Percentiles rank a stretch among this genome's conserved stretches.
These are phyloP conservation scores for Sinosuthora webbiana DNA, from an alignment of 2,113 vertebrate species.

Conservation along the genomic window DNA sequence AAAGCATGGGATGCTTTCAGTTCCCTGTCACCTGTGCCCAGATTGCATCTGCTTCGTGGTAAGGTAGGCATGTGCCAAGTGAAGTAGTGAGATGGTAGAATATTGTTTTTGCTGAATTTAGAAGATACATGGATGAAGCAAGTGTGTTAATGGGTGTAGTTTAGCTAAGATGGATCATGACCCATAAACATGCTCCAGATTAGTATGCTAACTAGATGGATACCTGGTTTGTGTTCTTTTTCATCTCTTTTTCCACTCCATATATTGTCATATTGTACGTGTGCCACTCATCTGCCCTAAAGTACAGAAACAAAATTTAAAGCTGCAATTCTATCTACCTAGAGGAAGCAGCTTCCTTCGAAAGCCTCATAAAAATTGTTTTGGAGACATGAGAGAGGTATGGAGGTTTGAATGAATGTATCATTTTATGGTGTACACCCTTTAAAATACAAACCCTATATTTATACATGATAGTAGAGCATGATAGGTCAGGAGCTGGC, in stretches of 20 bases:
- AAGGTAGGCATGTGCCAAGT: background rate
- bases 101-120: background rate
- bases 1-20: background rate
- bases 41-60: fast-evolving
- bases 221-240: background rate
- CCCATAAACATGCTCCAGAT: background rate
- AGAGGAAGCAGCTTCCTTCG: background rate
- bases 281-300: background rate
- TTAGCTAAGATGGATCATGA: background rate
- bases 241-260: background rate
- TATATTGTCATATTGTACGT: background rate
- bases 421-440: background rate
- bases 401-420: background rate
- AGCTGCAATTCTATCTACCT: background rate
- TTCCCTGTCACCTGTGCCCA: background rate
- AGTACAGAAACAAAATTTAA: background rate
- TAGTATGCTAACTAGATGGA: background rate
- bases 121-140: background rate
- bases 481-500: background rate
- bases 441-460: background rate
- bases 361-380: background rate
- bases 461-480: background rate
- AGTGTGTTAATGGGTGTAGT: background rate
- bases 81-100: background rate
- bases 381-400: background rate